These are phyloP conservation scores for Stenodema calcarata DNA, from an alignment of 2,888 invertebrate species.

Conservation along the genomic window DNA sequence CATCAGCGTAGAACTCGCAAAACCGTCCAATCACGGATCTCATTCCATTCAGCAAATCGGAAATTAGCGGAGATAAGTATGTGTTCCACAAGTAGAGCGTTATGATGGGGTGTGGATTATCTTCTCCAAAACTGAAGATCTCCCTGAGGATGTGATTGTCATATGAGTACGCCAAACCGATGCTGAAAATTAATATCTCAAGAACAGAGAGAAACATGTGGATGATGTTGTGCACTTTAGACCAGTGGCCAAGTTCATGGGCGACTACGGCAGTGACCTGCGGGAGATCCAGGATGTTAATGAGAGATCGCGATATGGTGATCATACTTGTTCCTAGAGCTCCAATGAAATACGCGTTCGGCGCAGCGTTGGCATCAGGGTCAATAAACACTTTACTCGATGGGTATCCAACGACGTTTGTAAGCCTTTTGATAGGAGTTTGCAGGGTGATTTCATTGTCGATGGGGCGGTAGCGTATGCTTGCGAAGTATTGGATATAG, in stretches of 20 bases:
- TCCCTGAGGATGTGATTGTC: neutral
- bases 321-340: neutral
- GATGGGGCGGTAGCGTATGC: neutral
- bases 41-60: neutral
- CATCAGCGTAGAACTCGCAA: neutral
- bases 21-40: neutral
- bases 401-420: neutral
- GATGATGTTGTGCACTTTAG: neutral
- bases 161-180: neutral
- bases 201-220: neutral
- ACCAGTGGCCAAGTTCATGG: slow-evolving; percentile 9
- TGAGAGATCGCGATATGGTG: neutral
- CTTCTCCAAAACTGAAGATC: neutral
- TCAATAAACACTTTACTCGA: neutral
- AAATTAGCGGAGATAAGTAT: neutral
- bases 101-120: neutral
- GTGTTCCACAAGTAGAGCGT: neutral
- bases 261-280: neutral
- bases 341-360: neutral
- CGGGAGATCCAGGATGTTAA: neutral
- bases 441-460: neutral
- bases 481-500: neutral
- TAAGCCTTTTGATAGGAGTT: neutral
- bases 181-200: neutral
- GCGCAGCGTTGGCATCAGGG: neutral